Evolutionary conservation across 2,113 vertebrate genomes (phyloP).

Genomic region (Anoura caudifer): DNA sequence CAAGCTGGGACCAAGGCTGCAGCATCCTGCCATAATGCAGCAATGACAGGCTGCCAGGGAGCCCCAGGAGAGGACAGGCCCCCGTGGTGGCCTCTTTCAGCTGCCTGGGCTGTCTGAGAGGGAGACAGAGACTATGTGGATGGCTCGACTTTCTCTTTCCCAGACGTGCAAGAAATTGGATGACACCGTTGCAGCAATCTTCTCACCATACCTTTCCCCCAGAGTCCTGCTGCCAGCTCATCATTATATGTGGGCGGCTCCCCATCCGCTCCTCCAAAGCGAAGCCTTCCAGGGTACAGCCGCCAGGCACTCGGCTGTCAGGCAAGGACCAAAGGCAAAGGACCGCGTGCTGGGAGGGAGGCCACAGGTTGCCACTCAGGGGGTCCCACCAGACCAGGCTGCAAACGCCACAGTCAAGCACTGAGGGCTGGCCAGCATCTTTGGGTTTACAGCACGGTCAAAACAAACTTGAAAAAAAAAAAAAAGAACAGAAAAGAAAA

Average conservation of each 20-base stretch:
- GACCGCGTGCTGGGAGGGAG: background rate
- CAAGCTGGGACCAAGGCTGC: background rate
- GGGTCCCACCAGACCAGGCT: background rate
- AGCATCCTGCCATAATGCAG: conserved; percentile 56
- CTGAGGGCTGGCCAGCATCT: background rate
- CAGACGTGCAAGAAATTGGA: background rate
- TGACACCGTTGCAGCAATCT: background rate
- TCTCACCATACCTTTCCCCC: background rate
- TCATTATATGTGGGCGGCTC: background rate
- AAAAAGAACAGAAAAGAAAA: too few relatives aligned
- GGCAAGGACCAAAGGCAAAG: background rate
- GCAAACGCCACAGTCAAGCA: background rate
- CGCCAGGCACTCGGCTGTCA: background rate
- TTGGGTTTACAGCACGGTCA: background rate
- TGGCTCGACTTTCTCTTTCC: background rate
- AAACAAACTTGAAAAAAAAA: background rate
- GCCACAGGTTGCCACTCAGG: background rate
- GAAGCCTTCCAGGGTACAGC: background rate
- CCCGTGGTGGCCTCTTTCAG: background rate
- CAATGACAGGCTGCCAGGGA: conserved; percentile 58
- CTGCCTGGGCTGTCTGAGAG: background rate
- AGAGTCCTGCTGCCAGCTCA: background rate
- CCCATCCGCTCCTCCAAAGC: background rate
- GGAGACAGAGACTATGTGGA: background rate
- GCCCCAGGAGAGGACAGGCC: background rate